Conservation (phyloP, 2,113 vertebrate genomes). For the Sclerurus mexicanus region DNA sequence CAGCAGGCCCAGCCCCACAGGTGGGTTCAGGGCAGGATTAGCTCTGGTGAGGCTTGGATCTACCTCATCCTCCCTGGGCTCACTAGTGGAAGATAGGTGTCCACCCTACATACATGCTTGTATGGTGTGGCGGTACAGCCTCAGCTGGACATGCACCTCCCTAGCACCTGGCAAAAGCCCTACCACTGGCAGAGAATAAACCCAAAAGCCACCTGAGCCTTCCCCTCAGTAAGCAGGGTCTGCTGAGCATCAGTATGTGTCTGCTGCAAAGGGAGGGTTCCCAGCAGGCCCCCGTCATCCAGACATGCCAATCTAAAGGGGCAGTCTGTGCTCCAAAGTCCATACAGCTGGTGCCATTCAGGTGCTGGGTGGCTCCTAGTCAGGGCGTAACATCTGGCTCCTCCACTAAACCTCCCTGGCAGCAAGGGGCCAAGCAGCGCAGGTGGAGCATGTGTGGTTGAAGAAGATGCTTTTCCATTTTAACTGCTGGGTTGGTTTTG, state of each 20-base stretch:
- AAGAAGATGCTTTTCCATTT: not conserved
- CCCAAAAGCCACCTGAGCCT: not conserved
- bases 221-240: not conserved
- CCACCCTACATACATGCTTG: no score
- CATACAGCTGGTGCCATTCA: not conserved
- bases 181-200: not conserved
- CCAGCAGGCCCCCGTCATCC: rapidly evolving
- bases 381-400: not conserved
- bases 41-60: not conserved
- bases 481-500: slow-evolving; percentile 65
- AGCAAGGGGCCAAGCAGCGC: not conserved
- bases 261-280: not conserved
- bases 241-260: not conserved
- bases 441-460: not conserved
- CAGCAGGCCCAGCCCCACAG: rapidly evolving
- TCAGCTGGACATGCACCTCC: rapidly evolving
- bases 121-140: not conserved
- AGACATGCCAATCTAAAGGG: not conserved
- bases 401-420: not conserved
- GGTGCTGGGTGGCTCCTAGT: not conserved
- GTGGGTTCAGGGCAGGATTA: not conserved
- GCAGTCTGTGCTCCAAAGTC: rapidly evolving
- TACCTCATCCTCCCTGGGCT: not conserved
- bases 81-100: not conserved
- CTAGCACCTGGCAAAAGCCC: not conserved